Conservation (phyloP, 2,113 vertebrate species). For the Pangasianodon gigas region DNA sequence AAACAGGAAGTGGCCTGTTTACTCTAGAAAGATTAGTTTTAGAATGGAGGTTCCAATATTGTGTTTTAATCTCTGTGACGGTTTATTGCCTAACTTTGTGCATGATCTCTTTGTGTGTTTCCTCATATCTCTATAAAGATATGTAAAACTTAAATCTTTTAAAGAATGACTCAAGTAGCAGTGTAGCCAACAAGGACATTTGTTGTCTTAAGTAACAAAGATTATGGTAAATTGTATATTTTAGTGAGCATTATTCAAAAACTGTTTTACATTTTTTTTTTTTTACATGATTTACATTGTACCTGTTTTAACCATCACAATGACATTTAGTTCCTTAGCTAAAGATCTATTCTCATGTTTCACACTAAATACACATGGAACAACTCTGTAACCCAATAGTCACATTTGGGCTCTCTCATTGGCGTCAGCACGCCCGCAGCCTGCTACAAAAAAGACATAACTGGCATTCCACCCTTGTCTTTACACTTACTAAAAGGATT, state of each 20-base stretch:
- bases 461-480: constrained; percentile 85
- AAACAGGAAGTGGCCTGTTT: constrained; percentile 30
- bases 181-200: not conserved
- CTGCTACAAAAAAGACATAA: constrained; percentile 82
- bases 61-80: constrained; percentile 47
- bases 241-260: not conserved
- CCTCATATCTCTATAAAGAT: not conserved
- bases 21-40: constrained; percentile 14
- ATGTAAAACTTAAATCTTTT: not conserved
- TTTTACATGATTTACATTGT: not conserved
- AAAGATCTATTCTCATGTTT: constrained; percentile 82
- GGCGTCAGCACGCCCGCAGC: constrained; percentile 84
- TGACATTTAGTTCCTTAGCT: constrained; percentile 74
- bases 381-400: constrained; percentile 89
- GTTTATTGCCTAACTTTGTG: not conserved
- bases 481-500: constrained; percentile 79
- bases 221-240: not conserved
- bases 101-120: not conserved
- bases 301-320: constrained; percentile 40
- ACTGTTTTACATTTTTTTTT: not conserved
- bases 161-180: not conserved
- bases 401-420: constrained; percentile 84
- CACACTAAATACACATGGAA: constrained; percentile 85
- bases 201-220: not conserved
- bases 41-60: not conserved